Evolutionary conservation across 2,797 vertebrate genomes (phyloP), one percentile per base, ranked within the genome.

Genomic region (Esox lucius): DNA sequence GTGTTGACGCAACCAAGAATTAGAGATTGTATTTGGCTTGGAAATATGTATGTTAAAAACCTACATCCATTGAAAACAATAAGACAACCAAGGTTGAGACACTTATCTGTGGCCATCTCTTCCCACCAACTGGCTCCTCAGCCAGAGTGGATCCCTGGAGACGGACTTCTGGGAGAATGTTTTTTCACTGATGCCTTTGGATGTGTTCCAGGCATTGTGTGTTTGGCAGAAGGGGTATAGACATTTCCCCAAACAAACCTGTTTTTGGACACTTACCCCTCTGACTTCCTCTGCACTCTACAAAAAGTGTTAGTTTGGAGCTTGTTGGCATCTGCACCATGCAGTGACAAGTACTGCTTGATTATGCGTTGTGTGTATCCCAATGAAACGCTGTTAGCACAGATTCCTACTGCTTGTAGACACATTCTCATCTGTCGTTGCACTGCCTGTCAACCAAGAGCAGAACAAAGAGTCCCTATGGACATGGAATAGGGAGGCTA

Each of bases 131-230:
- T 53, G 65, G 11, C 22, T 35, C n/a, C 69, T 35, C 72, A 65
- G 76, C 51, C 51, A 53, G 31, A 62, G 68, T 62, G 22, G 19
- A 24, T 42, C 51, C 49, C 51, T 17, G 6, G 72, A 71, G 72
- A 72, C 17, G 48, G 76, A 53, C 75, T 70, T 77, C 74, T 79
- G 74, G 68, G 62, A 76, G 62, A 64, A 35, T 16, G 62, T 33
- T 68, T 68, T 62, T 71, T 51, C 42, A 74, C 75, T 80, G 68
- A 39, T 72, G 65, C 66, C 65, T 77, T 82, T 79, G 80, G 72
- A 66, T 67, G 15, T n/a, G 15, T 68, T 82, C 80, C 80, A 77
- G 75, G 67, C 66, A 75, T 79, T 79, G 74, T 77, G 67, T 65
- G 71, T 76, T 75, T 79, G 72, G 72, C 62, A 31, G 59, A 53